Evolutionary conservation across 2,113 vertebrate genomes (phyloP).

Genomic region (Lasiurus borealis): DNA sequence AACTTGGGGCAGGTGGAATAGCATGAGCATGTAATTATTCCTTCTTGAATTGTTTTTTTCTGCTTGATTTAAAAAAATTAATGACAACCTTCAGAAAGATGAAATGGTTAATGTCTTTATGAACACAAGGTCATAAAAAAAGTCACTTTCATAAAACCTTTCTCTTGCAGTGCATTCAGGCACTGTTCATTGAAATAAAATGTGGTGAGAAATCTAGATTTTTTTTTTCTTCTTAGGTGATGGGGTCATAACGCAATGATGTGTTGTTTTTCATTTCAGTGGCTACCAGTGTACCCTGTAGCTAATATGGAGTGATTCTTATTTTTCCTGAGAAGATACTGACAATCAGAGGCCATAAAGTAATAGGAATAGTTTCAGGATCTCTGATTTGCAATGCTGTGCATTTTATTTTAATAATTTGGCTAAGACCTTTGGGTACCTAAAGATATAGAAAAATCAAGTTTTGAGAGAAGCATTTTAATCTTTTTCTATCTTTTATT

Average conservation of each 20-base stretch:
- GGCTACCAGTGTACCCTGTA: not conserved
- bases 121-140: slow-evolving; percentile 21
- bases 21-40: slow-evolving; percentile 29
- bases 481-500: slow-evolving; percentile 78
- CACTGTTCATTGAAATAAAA: slow-evolving; percentile 54
- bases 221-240: slow-evolving; percentile 1
- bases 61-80: not conserved
- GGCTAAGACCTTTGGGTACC: not conserved
- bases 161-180: not conserved
- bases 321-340: slow-evolving; percentile 43
- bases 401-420: slow-evolving; percentile 58
- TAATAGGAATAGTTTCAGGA: slow-evolving; percentile 40
- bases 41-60: slow-evolving; percentile 10
- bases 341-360: not conserved
- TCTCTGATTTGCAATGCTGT: not conserved
- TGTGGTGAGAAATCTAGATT: slow-evolving; percentile 4
- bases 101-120: slow-evolving; percentile 50
- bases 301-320: not conserved
- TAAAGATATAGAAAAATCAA: slow-evolving; percentile 15
- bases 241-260: not conserved
- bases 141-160: not conserved
- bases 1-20: slow-evolving; percentile 45
- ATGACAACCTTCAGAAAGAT: not conserved
- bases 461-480: slow-evolving; percentile 60
- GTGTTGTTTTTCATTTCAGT: not conserved